These are phyloP conservation scores for Ypsolopha sequella DNA, from an alignment of 2,888 invertebrate species.

Conservation along the genomic window DNA sequence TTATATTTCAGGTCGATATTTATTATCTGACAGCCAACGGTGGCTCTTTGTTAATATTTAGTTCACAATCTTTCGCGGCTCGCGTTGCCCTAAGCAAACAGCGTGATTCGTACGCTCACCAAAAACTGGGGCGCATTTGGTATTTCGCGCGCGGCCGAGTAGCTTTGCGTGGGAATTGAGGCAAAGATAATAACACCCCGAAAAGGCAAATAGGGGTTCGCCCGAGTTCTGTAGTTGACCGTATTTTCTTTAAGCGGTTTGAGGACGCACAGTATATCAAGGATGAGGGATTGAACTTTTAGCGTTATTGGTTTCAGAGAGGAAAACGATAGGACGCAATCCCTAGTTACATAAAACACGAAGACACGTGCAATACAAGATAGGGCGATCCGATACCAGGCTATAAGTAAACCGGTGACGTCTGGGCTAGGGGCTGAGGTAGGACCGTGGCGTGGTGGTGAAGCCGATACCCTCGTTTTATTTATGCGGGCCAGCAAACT, in stretches of 20 bases:
- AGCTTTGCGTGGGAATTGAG: slow-evolving; percentile 60
- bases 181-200: slow-evolving; percentile 58
- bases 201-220: slow-evolving; percentile 64
- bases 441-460: slow-evolving; percentile 28
- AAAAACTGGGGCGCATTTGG: slow-evolving; percentile 66
- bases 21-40: slow-evolving; percentile 26
- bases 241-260: slow-evolving; percentile 60
- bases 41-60: slow-evolving; percentile 49
- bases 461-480: slow-evolving; percentile 33
- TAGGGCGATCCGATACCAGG: slow-evolving; percentile 32
- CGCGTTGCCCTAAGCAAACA: slow-evolving; percentile 61
- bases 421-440: slow-evolving; percentile 12
- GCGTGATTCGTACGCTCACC: slow-evolving; percentile 46
- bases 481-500: slow-evolving; percentile 61
- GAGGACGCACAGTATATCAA: slow-evolving; percentile 48
- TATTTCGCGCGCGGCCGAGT: slow-evolving; percentile 62
- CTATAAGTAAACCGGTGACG: slow-evolving; percentile 25
- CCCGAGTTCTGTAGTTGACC: slow-evolving; percentile 51
- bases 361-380: slow-evolving; percentile 24
- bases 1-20: slow-evolving; percentile 31
- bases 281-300: slow-evolving; percentile 32
- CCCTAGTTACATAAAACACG: slow-evolving; percentile 41
- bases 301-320: slow-evolving; percentile 45
- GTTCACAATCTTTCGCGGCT: slow-evolving; percentile 50
- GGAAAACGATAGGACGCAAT: slow-evolving; percentile 45